phyloP scores from a whole-genome alignment of 2,888 invertebrate genomes.

The Electrophaes corylata region DNA sequence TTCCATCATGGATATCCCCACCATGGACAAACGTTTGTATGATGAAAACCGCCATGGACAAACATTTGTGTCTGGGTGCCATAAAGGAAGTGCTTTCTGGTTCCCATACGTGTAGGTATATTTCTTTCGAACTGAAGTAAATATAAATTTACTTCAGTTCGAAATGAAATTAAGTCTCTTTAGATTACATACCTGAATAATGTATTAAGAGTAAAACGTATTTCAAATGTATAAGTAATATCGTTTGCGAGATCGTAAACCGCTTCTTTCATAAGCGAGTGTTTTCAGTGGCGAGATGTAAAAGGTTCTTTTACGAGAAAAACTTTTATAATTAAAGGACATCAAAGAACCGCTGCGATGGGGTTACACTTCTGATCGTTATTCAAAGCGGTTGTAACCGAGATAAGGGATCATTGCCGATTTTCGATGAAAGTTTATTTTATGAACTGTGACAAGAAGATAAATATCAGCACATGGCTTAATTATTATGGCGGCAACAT shows the following conservation, averaged over 20 bases:
- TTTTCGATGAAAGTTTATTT: conserved; percentile 74
- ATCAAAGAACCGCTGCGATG: conserved; percentile 78
- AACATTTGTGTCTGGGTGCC: no score
- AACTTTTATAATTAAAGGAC: conserved; percentile 83
- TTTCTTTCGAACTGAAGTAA: no score
- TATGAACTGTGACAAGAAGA: conserved; percentile 67
- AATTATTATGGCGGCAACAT: conserved; percentile 20
- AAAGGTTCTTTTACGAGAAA: conserved; percentile 74
- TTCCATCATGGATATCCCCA: no score
- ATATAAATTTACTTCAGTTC: no score
- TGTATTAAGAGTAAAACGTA: conserved; percentile 25
- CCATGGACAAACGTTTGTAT: no score
- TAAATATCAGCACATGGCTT: conserved; percentile 49
- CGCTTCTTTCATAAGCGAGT: conserved; percentile 45
- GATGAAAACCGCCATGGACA: no score
- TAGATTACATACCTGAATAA: conserved; percentile 23
- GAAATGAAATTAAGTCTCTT: conserved; percentile 27
- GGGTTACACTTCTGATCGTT: conserved; percentile 81
- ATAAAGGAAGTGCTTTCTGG: no score
- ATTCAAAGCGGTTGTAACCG: conserved; percentile 77
- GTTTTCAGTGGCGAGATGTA: conserved; percentile 52
- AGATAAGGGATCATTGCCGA: conserved; percentile 77
- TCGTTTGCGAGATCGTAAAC: conserved; percentile 44
- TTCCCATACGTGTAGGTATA: no score
- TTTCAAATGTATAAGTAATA: conserved; percentile 23